phyloP scores from a whole-genome alignment of 64 coral and sea anemone genomes.

The Dendrophyllia cribrosa region DNA sequence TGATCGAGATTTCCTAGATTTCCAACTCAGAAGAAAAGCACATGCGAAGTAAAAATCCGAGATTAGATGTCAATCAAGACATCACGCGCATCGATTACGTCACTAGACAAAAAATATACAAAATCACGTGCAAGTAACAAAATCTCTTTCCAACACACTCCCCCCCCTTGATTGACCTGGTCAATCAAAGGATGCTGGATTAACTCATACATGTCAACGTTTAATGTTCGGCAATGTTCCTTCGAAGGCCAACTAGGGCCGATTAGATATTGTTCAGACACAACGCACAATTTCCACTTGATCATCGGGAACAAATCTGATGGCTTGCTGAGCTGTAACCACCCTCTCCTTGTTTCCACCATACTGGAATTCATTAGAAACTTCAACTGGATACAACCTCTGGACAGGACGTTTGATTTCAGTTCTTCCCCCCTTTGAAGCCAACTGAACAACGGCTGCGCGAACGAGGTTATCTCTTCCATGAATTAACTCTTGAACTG shows the following conservation, averaged over 20 bases:
- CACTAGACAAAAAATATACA: too few relatives aligned
- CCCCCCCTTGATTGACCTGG: slow-evolving; percentile 28
- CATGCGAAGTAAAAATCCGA: too few relatives aligned
- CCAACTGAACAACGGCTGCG: slow-evolving; percentile 1
- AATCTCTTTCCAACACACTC: too few relatives aligned
- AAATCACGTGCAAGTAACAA: too few relatives aligned
- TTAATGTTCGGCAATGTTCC: background rate
- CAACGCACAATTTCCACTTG: background rate
- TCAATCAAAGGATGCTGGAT: background rate
- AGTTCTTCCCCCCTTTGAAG: background rate
- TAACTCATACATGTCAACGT: background rate
- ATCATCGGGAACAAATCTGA: background rate
- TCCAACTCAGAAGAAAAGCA: too few relatives aligned
- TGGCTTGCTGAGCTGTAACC: background rate
- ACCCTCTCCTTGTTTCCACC: background rate
- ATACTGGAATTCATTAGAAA: background rate
- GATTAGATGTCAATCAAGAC: too few relatives aligned
- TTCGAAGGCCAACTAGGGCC: background rate
- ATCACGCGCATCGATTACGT: too few relatives aligned
- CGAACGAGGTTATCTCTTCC: background rate
- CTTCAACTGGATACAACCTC: slow-evolving; percentile 17
- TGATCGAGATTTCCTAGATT: too few relatives aligned
- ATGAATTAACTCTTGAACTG: slow-evolving; percentile 11
- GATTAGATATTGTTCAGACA: background rate
- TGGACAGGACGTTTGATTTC: slow-evolving; percentile 19